Percentiles rank a stretch among this genome's conserved stretches.
Evolutionary conservation across 2,113 vertebrate genomes (phyloP).

Genomic region (Carlito syrichta): DNA sequence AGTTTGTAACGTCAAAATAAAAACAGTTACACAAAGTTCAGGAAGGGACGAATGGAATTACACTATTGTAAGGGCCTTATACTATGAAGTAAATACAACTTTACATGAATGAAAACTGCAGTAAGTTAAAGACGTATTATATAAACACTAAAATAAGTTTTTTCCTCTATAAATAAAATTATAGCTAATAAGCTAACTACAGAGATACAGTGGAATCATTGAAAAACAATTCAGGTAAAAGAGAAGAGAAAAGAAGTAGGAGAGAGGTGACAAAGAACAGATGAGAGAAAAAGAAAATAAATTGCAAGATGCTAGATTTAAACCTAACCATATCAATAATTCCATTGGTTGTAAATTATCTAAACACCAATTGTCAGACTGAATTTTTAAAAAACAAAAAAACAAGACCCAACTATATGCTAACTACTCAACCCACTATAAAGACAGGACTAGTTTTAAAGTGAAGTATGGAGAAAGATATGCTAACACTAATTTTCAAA

Average conservation of each 20-base stretch:
- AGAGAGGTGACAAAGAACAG: background rate
- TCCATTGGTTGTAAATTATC: too few species aligned
- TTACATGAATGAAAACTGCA: background rate
- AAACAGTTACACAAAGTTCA: background rate
- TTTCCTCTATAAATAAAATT: background rate
- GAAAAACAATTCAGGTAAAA: background rate
- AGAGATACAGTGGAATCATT: background rate
- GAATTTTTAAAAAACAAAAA: too few species aligned
- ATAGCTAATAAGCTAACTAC: background rate
- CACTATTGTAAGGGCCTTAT: background rate
- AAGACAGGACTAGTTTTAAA: too few species aligned
- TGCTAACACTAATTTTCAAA: too few species aligned
- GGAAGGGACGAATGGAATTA: background rate
- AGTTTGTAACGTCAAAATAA: background rate
- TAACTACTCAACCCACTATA: too few species aligned
- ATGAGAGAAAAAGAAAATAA: background rate
- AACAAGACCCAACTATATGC: too few species aligned
- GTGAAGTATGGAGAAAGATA: too few species aligned
- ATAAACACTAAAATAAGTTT: background rate
- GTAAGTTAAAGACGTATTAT: background rate
- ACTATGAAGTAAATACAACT: background rate
- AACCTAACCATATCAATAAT: too few species aligned
- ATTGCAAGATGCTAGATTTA: too few species aligned
- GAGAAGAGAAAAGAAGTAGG: background rate
- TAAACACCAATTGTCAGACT: too few species aligned